phyloP scores from a whole-genome alignment of 2,797 vertebrate species.

The Echiichthys vipera region DNA sequence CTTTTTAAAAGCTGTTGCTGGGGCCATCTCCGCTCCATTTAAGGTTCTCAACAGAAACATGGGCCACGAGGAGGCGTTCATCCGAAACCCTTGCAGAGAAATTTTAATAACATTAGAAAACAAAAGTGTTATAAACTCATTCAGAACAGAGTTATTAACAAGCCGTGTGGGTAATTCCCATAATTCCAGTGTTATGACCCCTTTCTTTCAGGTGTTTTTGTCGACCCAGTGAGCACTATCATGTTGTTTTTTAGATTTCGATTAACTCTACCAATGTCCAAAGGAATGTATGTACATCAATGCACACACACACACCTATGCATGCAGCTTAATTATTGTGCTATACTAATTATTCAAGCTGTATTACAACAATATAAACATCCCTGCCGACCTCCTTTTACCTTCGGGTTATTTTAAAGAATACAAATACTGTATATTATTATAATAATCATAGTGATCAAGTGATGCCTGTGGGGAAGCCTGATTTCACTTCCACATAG shows the following conservation, averaged over 20 bases:
- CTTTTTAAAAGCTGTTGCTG: constrained; percentile 92
- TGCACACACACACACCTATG: neutral
- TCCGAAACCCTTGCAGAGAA: constrained; percentile 88
- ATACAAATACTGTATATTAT: neutral
- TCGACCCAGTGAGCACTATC: neutral
- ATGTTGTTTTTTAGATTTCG: neutral
- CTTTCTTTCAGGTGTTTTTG: too few species aligned
- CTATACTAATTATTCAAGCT: neutral
- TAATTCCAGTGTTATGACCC: neutral
- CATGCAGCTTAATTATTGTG: neutral
- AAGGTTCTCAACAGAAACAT: constrained; percentile 95
- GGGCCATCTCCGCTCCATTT: constrained; percentile 95
- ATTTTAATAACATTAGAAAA: neutral
- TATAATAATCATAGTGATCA: neutral
- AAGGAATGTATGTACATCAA: neutral
- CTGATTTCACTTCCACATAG: too few species aligned
- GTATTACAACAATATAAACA: neutral
- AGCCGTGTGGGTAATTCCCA: neutral
- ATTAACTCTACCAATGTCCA: neutral
- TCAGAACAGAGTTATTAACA: neutral
- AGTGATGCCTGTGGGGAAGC: neutral
- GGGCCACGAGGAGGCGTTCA: constrained; percentile 97
- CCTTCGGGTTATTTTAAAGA: neutral
- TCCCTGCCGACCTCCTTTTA: neutral
- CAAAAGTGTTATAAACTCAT: neutral